Conservation (phyloP, 2,888 invertebrate genomes). For the Tipula helvola region DNA sequence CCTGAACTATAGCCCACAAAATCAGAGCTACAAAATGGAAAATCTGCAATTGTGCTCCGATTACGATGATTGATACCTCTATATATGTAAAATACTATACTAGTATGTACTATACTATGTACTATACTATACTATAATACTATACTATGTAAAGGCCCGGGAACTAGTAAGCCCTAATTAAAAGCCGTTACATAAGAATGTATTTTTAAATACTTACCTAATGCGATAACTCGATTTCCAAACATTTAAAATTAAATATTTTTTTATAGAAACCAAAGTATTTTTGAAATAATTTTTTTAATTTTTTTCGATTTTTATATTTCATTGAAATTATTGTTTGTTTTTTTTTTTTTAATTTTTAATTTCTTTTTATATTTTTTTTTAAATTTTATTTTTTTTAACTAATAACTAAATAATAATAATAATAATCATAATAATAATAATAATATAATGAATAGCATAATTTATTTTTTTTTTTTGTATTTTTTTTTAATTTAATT, state of each 20-base stretch:
- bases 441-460: neutral
- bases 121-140: too few relatives aligned
- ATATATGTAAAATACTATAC: too few relatives aligned
- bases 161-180: too few relatives aligned
- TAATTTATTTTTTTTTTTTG: neutral
- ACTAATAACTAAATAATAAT: neutral
- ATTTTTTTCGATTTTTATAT: neutral
- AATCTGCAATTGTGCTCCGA: too few relatives aligned
- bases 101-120: too few relatives aligned
- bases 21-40: too few relatives aligned
- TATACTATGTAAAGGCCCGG: too few relatives aligned
- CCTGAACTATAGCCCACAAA: too few relatives aligned
- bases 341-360: neutral
- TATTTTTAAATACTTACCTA: neutral
- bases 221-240: too few relatives aligned
- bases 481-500: neutral
- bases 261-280: neutral
- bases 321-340: neutral
- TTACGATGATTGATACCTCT: too few relatives aligned
- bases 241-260: too few relatives aligned
- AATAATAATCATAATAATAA: neutral
- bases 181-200: too few relatives aligned
- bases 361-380: neutral
- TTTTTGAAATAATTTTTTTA: neutral
- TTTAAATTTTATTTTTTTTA: neutral